A percentile compares a stretch with the other conserved stretches of the same genome.
phyloP scores from a whole-genome alignment of 2,797 vertebrate species.

The Dermochelys coriacea region DNA sequence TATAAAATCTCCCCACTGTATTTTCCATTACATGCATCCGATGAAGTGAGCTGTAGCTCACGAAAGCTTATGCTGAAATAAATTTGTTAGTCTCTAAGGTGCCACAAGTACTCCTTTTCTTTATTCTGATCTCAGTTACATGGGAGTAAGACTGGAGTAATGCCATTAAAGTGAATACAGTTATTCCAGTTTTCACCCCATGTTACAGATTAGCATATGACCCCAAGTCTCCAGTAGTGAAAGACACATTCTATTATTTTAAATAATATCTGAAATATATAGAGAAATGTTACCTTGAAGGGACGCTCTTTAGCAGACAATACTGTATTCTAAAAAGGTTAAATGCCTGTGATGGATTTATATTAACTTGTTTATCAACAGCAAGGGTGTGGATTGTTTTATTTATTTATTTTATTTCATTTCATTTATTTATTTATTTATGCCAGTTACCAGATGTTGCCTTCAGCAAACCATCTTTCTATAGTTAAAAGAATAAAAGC shows the following conservation, averaged over 20 bases:
- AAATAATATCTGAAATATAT: slow-evolving; percentile 7
- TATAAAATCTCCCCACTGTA: too few species aligned
- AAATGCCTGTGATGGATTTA: neutral
- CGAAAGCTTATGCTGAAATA: too few species aligned
- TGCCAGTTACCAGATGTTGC: neutral
- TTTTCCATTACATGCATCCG: too few species aligned
- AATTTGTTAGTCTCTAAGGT: too few species aligned
- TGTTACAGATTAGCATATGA: neutral
- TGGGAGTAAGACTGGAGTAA: neutral
- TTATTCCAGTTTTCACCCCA: accelerated
- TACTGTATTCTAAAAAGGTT: neutral
- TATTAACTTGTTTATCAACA: slow-evolving; percentile 10
- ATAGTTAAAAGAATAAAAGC: slow-evolving; percentile 1
- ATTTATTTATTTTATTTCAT: neutral
- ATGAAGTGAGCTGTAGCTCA: too few species aligned
- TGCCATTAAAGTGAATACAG: neutral
- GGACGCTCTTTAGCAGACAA: neutral
- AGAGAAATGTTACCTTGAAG: neutral
- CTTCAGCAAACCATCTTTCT: slow-evolving; percentile 3
- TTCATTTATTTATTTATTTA: neutral
- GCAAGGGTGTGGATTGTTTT: neutral
- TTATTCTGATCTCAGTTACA: neutral
- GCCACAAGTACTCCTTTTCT: too few species aligned
- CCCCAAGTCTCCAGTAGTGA: neutral
- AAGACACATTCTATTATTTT: neutral